These are phyloP conservation scores for Electrophaes corylata DNA, from an alignment of 2,888 invertebrate genomes.

Conservation along the genomic window DNA sequence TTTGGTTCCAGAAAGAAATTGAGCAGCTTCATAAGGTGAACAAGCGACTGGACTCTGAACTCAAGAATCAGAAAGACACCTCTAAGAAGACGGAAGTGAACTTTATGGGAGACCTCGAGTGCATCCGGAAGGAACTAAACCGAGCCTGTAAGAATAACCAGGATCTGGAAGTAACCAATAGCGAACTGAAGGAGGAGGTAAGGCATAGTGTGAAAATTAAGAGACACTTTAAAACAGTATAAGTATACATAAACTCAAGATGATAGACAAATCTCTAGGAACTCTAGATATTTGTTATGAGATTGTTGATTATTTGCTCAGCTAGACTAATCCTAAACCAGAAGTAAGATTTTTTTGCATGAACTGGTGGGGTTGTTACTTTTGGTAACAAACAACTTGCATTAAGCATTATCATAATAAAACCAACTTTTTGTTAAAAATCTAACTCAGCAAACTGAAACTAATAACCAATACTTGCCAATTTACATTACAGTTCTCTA, in stretches of 20 bases:
- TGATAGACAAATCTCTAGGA: background rate
- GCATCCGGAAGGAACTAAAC: slow-evolving; percentile 78
- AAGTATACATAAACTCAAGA: background rate
- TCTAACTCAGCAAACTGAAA: background rate
- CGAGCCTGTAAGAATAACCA: slow-evolving; percentile 83
- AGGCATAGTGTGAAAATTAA: slow-evolving; percentile 28
- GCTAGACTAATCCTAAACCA: too few relatives aligned
- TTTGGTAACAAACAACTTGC: too few relatives aligned
- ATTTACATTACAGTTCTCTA: background rate
- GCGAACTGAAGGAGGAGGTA: slow-evolving; percentile 88
- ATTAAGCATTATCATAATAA: too few relatives aligned
- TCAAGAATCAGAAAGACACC: slow-evolving; percentile 73
- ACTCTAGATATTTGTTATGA: too few relatives aligned
- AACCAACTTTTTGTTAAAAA: too few relatives aligned
- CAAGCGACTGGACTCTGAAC: slow-evolving; percentile 75
- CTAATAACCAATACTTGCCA: background rate
- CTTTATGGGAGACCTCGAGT: slow-evolving; percentile 76
- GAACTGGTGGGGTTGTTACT: too few relatives aligned
- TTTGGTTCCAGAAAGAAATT: slow-evolving; percentile 63
- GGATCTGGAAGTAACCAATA: slow-evolving; percentile 87
- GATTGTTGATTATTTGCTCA: too few relatives aligned
- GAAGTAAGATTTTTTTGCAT: too few relatives aligned
- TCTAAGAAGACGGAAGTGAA: slow-evolving; percentile 74
- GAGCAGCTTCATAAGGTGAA: slow-evolving; percentile 68
- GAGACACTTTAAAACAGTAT: background rate